Percentiles rank a stretch among this genome's conserved stretches.
These are phyloP conservation scores for Wasmannia auropunctata DNA, from an alignment of 1,140 invertebrate species.

Conservation along the genomic window DNA sequence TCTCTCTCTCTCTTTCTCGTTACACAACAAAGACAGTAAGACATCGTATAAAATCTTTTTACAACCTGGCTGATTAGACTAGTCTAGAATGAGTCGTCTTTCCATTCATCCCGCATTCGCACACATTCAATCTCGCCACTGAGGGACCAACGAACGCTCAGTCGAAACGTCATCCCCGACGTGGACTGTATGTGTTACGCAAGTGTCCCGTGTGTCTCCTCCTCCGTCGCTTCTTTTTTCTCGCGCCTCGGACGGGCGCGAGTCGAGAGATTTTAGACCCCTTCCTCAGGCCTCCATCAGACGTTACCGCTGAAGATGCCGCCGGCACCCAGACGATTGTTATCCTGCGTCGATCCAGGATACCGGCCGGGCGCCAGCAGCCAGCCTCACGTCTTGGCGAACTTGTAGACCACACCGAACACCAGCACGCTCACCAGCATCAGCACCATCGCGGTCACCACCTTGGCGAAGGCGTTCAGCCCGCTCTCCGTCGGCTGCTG, in stretches of 20 bases:
- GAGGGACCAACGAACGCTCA: neutral
- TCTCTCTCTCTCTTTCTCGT: no score
- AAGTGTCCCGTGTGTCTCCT: neutral
- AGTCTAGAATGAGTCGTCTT: neutral
- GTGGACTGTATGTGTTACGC: neutral
- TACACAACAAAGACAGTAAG: constrained; percentile 1
- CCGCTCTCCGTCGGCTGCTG: constrained; percentile 88
- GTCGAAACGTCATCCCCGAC: neutral
- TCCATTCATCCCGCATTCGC: neutral
- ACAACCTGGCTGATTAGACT: neutral
- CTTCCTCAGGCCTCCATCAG: constrained; percentile 4
- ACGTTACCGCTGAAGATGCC: constrained; percentile 59
- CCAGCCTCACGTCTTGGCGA: constrained; percentile 91
- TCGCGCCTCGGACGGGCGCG: neutral
- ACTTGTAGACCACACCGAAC: constrained; percentile 91
- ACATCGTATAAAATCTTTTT: constrained; percentile 35
- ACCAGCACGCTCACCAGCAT: constrained; percentile 90
- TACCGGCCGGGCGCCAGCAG: constrained; percentile 87
- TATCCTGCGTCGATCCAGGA: constrained; percentile 65
- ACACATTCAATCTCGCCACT: neutral
- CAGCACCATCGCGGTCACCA: constrained; percentile 89
- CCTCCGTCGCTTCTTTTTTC: neutral
- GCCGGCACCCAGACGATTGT: constrained; percentile 65
- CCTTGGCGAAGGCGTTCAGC: constrained; percentile 89
- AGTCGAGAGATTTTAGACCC: neutral